Percentiles rank a stretch among this genome's conserved stretches.
Evolutionary conservation across 2,888 invertebrate genomes (phyloP).

Genomic region (Eristalis tenax): DNA sequence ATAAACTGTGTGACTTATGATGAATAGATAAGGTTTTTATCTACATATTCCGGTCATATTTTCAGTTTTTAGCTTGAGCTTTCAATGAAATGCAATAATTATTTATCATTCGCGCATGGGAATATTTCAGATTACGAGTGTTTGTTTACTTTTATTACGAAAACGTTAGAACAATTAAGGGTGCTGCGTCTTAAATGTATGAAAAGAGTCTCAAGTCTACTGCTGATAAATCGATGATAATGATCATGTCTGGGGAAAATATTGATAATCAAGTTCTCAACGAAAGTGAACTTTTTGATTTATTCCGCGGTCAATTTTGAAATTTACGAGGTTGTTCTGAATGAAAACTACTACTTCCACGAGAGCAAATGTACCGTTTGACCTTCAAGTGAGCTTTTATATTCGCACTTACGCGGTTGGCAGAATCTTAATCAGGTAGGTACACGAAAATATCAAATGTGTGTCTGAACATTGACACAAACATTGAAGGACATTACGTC

Average conservation of each 20-base stretch:
- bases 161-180: not conserved
- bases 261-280: not conserved
- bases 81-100: not conserved
- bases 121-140: not conserved
- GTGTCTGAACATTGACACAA: not conserved
- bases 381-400: not conserved
- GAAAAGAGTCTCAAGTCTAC: no score
- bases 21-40: not conserved
- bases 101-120: not conserved
- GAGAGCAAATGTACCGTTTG: not conserved
- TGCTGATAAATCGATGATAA: not conserved
- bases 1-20: not conserved
- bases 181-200: not conserved
- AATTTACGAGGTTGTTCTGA: not conserved
- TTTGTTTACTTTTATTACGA: not conserved
- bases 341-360: not conserved
- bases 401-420: not conserved
- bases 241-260: not conserved
- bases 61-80: not conserved
- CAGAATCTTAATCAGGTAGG: not conserved
- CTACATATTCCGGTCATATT: not conserved
- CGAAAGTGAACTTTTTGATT: not conserved
- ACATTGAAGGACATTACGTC: not conserved
- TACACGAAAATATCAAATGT: not conserved
- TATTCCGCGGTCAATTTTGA: not conserved